Conservation (phyloP, 2,888 invertebrate species). For the Habroteleia sp. region DNA sequence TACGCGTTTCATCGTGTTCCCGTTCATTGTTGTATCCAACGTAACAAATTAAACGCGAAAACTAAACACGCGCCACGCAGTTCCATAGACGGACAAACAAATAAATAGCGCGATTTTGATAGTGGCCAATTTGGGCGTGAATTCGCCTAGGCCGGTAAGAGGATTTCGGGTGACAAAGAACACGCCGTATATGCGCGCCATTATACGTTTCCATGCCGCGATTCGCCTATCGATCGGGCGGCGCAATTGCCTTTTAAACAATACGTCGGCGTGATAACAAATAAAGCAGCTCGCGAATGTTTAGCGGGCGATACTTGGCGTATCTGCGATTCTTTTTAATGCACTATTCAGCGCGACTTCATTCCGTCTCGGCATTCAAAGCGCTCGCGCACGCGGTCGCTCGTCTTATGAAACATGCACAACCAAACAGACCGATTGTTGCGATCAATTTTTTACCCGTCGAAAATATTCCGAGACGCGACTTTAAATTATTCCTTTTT, state of each 20-base stretch:
- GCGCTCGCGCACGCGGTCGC: too few relatives aligned
- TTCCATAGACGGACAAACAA: too few relatives aligned
- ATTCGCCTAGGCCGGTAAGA: too few relatives aligned
- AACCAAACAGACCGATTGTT: constrained; percentile 6
- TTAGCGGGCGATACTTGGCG: constrained; percentile 13
- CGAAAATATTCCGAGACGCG: too few relatives aligned
- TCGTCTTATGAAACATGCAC: constrained; percentile 19
- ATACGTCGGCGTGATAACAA: constrained; percentile 33
- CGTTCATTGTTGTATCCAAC: constrained; percentile 31
- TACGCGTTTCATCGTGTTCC: constrained; percentile 32
- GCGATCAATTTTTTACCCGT: constrained; percentile 9
- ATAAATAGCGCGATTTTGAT: too few relatives aligned
- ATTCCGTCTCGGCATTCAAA: constrained; percentile 1
- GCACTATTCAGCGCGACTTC: constrained; percentile 16
- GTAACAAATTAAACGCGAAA: constrained; percentile 9
- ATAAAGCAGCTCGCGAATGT: constrained; percentile 33
- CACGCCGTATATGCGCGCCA: constrained; percentile 6
- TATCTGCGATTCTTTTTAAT: constrained; percentile 32
- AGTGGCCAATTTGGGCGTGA: too few relatives aligned
- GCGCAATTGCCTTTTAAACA: constrained; percentile 33
- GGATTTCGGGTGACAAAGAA: constrained; percentile 28
- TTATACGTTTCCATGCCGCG: constrained; percentile 25
- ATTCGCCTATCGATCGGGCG: constrained; percentile 34
- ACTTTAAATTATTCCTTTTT: too few relatives aligned
- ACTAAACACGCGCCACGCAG: background rate